Conservation (phyloP, 2,113 vertebrate genomes). For the Penelope pileata region DNA sequence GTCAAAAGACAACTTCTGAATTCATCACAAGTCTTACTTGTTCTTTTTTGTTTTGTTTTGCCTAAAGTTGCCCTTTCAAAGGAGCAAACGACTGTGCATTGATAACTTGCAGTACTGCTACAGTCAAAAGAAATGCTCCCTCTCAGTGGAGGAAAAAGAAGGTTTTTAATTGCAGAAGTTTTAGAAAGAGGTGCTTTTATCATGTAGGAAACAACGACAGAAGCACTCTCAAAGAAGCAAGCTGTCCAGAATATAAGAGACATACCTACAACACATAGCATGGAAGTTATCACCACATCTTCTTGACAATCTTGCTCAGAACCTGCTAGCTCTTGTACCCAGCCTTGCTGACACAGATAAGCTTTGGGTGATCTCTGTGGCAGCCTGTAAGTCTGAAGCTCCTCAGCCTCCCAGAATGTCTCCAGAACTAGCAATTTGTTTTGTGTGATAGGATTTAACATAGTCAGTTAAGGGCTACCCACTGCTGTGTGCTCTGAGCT, state of each 20-base stretch:
- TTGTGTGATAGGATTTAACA: neutral
- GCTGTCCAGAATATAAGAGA: neutral
- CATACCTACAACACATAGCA: neutral
- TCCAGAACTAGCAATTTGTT: neutral
- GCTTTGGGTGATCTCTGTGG: neutral
- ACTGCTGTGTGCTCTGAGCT: neutral
- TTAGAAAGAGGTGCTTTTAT: neutral
- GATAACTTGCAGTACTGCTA: neutral
- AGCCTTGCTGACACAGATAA: neutral
- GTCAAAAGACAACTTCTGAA: neutral
- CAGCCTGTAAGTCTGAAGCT: neutral
- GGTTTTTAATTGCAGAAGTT: neutral
- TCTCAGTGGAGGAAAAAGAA: neutral
- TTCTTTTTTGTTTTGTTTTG: neutral
- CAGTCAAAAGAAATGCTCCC: neutral
- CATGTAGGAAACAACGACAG: neutral
- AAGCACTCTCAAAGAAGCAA: neutral
- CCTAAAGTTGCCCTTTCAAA: neutral
- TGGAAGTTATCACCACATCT: neutral
- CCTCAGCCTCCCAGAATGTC: neutral
- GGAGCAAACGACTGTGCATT: neutral
- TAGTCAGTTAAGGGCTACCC: neutral
- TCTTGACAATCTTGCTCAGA: neutral
- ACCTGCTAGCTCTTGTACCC: neutral
- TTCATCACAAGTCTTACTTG: neutral